Conservation (phyloP, 1,140 invertebrate species). For the Steinernema khuongi region DNA sequence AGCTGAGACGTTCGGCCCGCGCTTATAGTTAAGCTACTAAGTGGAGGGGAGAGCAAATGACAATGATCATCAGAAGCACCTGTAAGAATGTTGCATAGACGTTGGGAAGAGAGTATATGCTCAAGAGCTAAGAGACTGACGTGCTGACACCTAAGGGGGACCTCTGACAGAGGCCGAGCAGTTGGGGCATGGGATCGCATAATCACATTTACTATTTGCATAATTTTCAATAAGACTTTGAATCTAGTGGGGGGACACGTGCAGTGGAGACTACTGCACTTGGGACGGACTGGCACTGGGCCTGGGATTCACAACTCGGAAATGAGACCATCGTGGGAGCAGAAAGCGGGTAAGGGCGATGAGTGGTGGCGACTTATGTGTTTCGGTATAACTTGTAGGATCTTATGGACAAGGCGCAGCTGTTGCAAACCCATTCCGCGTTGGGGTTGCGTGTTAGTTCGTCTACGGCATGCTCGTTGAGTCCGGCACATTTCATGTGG, state of each 20-base stretch:
- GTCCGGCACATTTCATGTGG: not conserved
- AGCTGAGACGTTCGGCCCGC: no score
- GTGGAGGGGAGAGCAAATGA: not conserved
- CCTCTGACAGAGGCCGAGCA: no score
- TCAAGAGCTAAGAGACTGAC: no score
- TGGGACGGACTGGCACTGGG: not conserved
- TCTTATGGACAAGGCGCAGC: not conserved
- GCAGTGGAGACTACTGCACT: not conserved
- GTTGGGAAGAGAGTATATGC: not conserved
- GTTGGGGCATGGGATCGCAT: no score
- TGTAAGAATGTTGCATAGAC: not conserved
- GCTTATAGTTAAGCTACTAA: no score
- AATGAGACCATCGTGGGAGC: constrained; percentile 16
- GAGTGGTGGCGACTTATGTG: not conserved
- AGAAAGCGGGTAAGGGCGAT: not conserved
- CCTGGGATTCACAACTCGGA: constrained; percentile 2
- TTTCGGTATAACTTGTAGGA: not conserved
- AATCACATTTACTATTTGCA: no score
- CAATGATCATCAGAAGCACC: not conserved
- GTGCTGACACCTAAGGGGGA: not conserved
- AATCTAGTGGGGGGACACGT: no score
- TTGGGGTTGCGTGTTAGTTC: constrained; percentile 6
- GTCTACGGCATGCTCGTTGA: not conserved
- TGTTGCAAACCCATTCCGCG: constrained; percentile 4
- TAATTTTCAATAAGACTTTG: no score